phyloP scores from a whole-genome alignment of 2,797 vertebrate genomes.

The Tachyglossus aculeatus region DNA sequence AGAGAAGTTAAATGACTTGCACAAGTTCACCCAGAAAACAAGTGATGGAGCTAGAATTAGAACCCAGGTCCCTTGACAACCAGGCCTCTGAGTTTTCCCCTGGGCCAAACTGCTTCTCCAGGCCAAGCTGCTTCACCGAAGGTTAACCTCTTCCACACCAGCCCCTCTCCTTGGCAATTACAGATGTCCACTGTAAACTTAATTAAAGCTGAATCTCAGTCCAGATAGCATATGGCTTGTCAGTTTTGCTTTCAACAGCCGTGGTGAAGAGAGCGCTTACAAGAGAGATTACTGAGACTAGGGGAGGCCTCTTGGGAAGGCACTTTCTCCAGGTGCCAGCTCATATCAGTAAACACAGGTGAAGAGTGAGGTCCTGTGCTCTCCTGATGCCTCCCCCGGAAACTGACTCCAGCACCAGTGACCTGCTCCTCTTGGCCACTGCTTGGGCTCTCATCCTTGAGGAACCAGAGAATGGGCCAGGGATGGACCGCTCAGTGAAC shows the following conservation, averaged over 20 bases:
- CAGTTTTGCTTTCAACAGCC: conserved; percentile 2
- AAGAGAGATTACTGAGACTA: neutral
- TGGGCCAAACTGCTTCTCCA: neutral
- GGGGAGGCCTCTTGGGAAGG: neutral
- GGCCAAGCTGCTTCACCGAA: too few relatives aligned
- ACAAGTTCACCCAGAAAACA: too few relatives aligned
- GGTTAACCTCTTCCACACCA: neutral
- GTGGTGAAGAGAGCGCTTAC: neutral
- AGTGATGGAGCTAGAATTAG: too few relatives aligned
- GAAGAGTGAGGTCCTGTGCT: too few relatives aligned
- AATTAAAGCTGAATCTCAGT: neutral
- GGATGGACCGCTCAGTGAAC: neutral
- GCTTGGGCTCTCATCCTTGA: too few relatives aligned
- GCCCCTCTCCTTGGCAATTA: neutral
- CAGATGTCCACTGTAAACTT: neutral
- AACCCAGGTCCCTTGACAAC: too few relatives aligned
- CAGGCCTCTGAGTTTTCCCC: too few relatives aligned
- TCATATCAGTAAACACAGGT: neutral
- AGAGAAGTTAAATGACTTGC: too few relatives aligned
- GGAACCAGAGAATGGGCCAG: too few relatives aligned
- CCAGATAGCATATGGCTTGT: neutral
- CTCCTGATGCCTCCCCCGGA: neutral
- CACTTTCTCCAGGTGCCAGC: neutral
- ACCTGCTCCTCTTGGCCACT: neutral
- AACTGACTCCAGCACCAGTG: neutral